Evolutionary conservation across 2,888 invertebrate genomes (phyloP), one percentile per base, ranked within the genome.

Genomic region (Sesamia inferens): DNA sequence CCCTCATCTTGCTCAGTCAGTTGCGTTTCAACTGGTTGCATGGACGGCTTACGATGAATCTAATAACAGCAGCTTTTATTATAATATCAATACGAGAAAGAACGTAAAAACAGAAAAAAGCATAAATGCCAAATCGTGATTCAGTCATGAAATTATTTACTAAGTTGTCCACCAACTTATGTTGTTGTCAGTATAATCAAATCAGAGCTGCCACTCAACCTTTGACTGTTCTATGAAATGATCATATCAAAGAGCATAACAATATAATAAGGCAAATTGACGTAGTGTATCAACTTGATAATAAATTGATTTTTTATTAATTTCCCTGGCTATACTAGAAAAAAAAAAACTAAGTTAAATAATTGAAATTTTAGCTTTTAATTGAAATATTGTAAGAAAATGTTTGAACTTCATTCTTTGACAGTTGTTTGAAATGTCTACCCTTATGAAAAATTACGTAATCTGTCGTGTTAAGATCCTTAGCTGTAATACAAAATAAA

Each of bases 1-100:
- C 82, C 89, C 31, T 90, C 85, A 7, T 90, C 92, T 6, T 81
- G 85, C 13, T 93, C 92, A 7, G 88, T 79, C 39, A 88, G 22
- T 5, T 82, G 85, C 3, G 82, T 85, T 11, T 92, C 92, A 4
- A 76, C 88, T 13, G 82, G 80, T 1, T 72, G 68, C 19, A 82
- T 85, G 11, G 90, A 85, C 47, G 80, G 58, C 47, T 74, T 80
- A 47, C 76, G 82, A 4, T 80, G 86, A 24, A 48, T 59, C 86
- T 88, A 71, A 69, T 61, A 69, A 75, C 42, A 83, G n/a, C 48
- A 44, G n/a, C 14, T 47, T 54, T 16, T 63, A 69, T 67, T 81
- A 22, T 74, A 54, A 57, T 64, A 48, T 13, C 22, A 63, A 55
- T n/a, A 47, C 42, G 44, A 19, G 8, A 44, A 8, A 51, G 16